A percentile compares a stretch with the other conserved stretches of the same genome.
phyloP scores from a whole-genome alignment of 2,888 invertebrate species.

The Parasteatoda lunata region DNA sequence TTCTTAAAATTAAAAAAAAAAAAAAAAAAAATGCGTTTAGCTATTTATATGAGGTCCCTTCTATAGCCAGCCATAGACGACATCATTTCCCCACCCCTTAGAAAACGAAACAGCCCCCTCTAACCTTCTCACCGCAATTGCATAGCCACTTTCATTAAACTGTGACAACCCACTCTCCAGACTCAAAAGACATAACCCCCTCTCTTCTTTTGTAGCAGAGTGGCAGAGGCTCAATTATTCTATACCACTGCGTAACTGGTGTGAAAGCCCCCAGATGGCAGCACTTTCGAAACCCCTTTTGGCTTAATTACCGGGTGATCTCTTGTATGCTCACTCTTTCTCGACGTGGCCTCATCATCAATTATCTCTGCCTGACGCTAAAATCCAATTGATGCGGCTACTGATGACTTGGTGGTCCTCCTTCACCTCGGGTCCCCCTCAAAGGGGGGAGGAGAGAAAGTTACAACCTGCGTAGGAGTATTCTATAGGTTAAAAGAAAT shows the following conservation, averaged over 20 bases:
- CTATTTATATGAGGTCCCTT: background rate
- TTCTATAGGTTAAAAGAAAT: slow-evolving; percentile 37
- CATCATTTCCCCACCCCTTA: slow-evolving; percentile 3
- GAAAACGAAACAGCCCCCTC: slow-evolving; percentile 11
- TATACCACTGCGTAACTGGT: slow-evolving; percentile 62
- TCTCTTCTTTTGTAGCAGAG: slow-evolving; percentile 20
- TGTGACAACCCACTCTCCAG: slow-evolving; percentile 4
- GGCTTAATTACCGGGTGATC: slow-evolving; percentile 66
- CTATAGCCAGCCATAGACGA: background rate
- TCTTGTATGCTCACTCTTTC: slow-evolving; percentile 7
- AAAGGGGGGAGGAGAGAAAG: background rate
- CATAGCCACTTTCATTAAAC: slow-evolving; percentile 38
- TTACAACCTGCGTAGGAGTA: background rate
- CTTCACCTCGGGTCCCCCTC: slow-evolving; percentile 6
- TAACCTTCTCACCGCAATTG: slow-evolving; percentile 17
- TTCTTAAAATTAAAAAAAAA: background rate
- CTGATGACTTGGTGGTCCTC: slow-evolving; percentile 41
- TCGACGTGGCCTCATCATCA: slow-evolving; percentile 48
- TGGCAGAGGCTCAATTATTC: slow-evolving; percentile 49
- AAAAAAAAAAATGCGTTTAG: background rate
- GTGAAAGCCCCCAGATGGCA: slow-evolving; percentile 63
- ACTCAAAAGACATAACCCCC: background rate
- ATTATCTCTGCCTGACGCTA: slow-evolving; percentile 59
- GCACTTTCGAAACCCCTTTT: slow-evolving; percentile 48
- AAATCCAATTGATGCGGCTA: slow-evolving; percentile 63